Conservation (phyloP, 2,797 vertebrate genomes). For the Mergus octosetaceus region DNA sequence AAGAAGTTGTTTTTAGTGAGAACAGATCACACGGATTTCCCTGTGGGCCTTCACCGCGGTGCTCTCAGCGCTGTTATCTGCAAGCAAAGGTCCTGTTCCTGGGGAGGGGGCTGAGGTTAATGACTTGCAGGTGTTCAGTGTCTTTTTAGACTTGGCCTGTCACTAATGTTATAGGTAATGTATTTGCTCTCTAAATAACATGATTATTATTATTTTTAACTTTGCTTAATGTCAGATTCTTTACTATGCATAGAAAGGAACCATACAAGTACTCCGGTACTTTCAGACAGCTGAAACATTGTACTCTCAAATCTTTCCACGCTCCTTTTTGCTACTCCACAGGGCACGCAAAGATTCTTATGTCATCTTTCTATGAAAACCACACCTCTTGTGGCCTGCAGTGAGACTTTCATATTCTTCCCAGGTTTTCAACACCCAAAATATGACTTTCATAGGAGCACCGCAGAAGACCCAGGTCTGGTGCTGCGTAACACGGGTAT, state of each 20-base stretch:
- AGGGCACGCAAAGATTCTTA: neutral
- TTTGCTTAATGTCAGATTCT: neutral
- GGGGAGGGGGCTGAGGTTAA: neutral
- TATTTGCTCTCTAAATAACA: neutral
- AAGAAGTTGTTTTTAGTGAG: slow-evolving; percentile 42
- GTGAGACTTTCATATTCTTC: neutral
- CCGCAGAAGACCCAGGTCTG: neutral
- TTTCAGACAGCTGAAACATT: neutral
- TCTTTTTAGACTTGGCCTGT: neutral
- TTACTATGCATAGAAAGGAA: neutral
- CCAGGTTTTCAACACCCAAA: neutral
- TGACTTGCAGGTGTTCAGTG: slow-evolving; percentile 4
- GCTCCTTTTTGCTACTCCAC: no score
- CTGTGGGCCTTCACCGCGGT: neutral
- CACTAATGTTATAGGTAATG: neutral
- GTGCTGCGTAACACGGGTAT: neutral
- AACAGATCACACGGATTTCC: slow-evolving; percentile 1
- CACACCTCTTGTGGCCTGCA: neutral
- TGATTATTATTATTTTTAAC: neutral
- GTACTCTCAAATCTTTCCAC: neutral
- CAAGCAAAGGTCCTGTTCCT: neutral
- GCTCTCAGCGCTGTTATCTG: neutral
- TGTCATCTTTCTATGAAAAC: neutral
- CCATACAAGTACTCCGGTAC: neutral
- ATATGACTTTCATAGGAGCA: neutral